A percentile compares a stretch with the other conserved stretches of the same genome.
Conservation (phyloP, 1,140 invertebrate genomes). For the Drosophila melanogaster region DNA sequence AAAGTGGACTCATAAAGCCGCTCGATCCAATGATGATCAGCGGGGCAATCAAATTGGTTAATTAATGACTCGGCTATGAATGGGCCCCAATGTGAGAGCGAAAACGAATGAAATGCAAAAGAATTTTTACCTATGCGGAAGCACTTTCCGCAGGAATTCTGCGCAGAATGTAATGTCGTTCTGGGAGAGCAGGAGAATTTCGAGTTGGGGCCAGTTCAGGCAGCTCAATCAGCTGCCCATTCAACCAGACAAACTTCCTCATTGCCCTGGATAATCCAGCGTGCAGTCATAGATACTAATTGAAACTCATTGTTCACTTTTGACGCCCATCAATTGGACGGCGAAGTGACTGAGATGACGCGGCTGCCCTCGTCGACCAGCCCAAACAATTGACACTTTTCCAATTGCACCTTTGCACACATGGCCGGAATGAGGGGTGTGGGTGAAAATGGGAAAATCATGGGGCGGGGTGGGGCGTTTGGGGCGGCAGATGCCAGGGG, state of each 20-base stretch:
- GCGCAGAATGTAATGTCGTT: constrained; percentile 26
- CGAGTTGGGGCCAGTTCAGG: constrained; percentile 2
- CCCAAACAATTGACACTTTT: constrained; percentile 77
- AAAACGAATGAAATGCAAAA: constrained; percentile 26
- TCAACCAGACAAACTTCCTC: constrained; percentile 64
- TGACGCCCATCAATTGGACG: constrained; percentile 73
- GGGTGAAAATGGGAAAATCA: too few relatives aligned
- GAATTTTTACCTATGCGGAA: constrained; percentile 40
- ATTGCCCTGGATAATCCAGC: constrained; percentile 65
- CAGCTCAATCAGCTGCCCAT: constrained; percentile 69
- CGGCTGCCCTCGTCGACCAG: constrained; percentile 6
- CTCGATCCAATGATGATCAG: constrained; percentile 32
- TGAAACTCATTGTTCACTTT: constrained; percentile 80
- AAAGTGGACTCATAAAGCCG: constrained; percentile 51
- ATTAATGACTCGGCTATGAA: constrained; percentile 24
- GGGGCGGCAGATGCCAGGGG: constrained; percentile 28
- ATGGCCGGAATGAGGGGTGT: neutral
- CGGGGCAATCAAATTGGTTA: constrained; percentile 39
- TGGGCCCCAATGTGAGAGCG: constrained; percentile 21
- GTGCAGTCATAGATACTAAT: constrained; percentile 64
- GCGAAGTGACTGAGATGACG: constrained; percentile 6
- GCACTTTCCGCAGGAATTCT: constrained; percentile 31
- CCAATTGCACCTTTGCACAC: constrained; percentile 68
- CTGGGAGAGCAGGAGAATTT: neutral
- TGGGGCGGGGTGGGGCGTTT: neutral